Conservation (phyloP, 2,888 invertebrate genomes). For the Pseudococcus jackbeardsleyi region DNA sequence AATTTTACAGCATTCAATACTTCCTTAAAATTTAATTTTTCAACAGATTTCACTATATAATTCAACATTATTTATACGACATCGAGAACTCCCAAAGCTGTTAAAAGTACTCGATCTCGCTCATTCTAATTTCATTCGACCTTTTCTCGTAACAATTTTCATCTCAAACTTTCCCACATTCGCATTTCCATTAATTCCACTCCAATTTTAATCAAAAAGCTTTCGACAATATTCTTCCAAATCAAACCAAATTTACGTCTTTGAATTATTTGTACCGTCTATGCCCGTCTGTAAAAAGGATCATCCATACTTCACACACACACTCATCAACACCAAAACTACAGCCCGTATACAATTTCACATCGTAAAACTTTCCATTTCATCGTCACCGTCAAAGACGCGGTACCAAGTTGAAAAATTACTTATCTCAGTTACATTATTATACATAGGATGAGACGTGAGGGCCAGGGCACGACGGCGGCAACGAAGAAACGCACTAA, state of each 20-base stretch:
- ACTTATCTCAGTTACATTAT: constrained; percentile 5
- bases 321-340: not conserved
- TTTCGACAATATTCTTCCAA: not conserved
- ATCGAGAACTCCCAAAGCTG: no score
- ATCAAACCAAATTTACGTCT: not conserved
- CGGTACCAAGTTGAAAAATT: constrained; percentile 5
- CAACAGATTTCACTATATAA: no score
- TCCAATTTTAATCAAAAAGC: not conserved
- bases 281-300: not conserved
- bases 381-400: constrained; percentile 6
- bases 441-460: not conserved
- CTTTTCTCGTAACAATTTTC: no score
- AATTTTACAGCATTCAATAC: no score
- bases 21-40: no score
- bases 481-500: not conserved
- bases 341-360: not conserved
- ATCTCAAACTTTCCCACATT: not conserved
- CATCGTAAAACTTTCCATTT: constrained; percentile 24
- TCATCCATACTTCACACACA: not conserved
- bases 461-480: not conserved
- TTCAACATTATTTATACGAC: no score
- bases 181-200: not conserved
- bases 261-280: not conserved
- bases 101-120: no score
- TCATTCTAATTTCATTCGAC: no score